Evolutionary conservation across 2,888 invertebrate genomes (phyloP).

Genomic region (Blastobasis adustella): DNA sequence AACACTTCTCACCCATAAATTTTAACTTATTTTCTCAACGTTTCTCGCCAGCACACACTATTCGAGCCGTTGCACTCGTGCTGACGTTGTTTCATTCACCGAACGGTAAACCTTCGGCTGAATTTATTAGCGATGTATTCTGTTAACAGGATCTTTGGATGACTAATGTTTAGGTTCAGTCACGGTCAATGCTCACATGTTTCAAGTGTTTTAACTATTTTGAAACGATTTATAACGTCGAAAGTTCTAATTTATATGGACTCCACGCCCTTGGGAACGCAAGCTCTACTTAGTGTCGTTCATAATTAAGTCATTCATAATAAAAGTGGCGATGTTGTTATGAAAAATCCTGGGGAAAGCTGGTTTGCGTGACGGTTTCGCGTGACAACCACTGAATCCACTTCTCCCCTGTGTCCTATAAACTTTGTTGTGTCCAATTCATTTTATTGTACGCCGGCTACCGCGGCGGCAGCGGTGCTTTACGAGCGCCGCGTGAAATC

Average conservation of each 20-base stretch:
- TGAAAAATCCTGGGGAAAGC: constrained; percentile 48
- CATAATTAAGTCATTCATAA: constrained; percentile 39
- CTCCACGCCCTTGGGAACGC: neutral
- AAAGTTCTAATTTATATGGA: neutral
- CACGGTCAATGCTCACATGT: constrained; percentile 3
- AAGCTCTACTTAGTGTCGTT: constrained; percentile 11
- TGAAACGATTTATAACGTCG: too few relatives aligned
- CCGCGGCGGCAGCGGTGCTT: constrained; percentile 5
- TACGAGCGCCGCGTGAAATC: constrained; percentile 22
- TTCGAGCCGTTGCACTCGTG: neutral
- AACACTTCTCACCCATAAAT: too few relatives aligned
- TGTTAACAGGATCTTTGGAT: constrained; percentile 14
- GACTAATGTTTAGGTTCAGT: constrained; percentile 11
- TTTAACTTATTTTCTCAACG: too few relatives aligned
- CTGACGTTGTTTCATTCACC: constrained; percentile 11
- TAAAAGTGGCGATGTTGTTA: constrained; percentile 17
- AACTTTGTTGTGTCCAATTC: constrained; percentile 46
- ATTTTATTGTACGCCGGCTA: constrained; percentile 32
- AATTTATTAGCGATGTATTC: constrained; percentile 5
- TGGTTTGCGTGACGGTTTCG: constrained; percentile 54
- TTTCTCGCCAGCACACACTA: too few relatives aligned
- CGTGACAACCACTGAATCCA: constrained; percentile 46
- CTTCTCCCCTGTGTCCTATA: constrained; percentile 42
- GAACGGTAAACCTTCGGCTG: constrained; percentile 13
- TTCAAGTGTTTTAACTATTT: too few relatives aligned